Evolutionary conservation across 2,797 vertebrate species (phyloP), one percentile per base, ranked within the genome.

Genomic region (Anguilla anguilla): DNA sequence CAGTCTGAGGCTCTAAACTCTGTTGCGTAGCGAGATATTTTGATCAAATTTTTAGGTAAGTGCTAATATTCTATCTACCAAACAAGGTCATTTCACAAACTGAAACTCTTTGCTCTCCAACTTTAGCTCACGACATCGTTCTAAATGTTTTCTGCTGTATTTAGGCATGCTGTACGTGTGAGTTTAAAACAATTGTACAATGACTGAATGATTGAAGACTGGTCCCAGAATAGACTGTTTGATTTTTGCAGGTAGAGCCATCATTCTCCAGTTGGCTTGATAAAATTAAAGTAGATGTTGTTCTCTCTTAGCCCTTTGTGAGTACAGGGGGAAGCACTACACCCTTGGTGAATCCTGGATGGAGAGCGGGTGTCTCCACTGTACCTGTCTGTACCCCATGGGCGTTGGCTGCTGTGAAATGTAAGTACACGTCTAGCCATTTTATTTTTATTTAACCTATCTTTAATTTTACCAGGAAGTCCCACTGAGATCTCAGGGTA

Each of bases 391-490:
- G 93, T 96, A 98, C 89, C 98, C 97, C 0, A 89, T 98, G 0
- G 97, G 98, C 0, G 97, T 98, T 17, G 98, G 98, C 83, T 99
- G 98, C 96, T 99, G 98, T 0, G 97, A 98, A 92, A 98, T 94
- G 98, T 99, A 92, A 97, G 97, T 96, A 69, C 72, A 5, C 19
- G 17, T 35, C 74, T 43, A 5, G 15, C 84, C 19, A 31, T 57
- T 3, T 67, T 86, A 2, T 25, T 67, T n/a, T 67, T n/a, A 13
- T 67, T 25, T 67, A 10, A 28, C n/a, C 25, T 28, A 67, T 7
- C n/a, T 25, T 67, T 25, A n/a, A 67, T 67, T 67, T 67, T 67
- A 67, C 64, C 19, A 9, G 25, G 64, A 67, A 67, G 64, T n/a
- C 22, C 25, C 22, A 67, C 64, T 25, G 25, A n/a, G 64, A n/a